Evolutionary conservation across 2,113 vertebrate genomes (phyloP).

Genomic region (Benitochromis conjunctus): DNA sequence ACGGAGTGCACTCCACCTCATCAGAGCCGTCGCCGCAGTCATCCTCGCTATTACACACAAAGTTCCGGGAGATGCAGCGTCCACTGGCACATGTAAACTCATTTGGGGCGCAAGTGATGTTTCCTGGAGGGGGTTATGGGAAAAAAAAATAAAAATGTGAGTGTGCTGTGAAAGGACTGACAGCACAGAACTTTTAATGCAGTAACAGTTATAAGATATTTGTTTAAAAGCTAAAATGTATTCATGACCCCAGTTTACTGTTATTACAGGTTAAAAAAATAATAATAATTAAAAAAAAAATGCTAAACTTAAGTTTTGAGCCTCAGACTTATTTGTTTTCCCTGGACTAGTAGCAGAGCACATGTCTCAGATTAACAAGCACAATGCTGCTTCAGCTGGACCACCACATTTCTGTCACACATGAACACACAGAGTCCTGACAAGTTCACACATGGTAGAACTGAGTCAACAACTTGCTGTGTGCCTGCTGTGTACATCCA

Average conservation of each 20-base stretch:
- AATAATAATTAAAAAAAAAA: neutral
- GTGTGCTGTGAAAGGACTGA: neutral
- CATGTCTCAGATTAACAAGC: neutral
- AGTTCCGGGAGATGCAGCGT: constrained; percentile 89
- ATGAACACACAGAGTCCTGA: neutral
- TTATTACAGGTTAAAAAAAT: neutral
- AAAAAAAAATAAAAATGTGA: neutral
- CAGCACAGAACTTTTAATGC: neutral
- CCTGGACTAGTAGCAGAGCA: neutral
- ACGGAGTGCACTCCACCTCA: constrained; percentile 82
- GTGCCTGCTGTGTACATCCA: neutral
- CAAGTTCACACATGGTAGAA: neutral
- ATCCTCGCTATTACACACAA: constrained; percentile 93
- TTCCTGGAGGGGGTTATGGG: constrained; percentile 68
- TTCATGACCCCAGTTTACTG: neutral
- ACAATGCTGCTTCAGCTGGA: neutral
- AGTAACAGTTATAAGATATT: neutral
- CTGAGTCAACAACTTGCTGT: neutral
- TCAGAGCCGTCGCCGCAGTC: constrained; percentile 92
- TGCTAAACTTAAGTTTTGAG: neutral
- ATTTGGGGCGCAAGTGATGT: constrained; percentile 85
- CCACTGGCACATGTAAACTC: constrained; percentile 93
- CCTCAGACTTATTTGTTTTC: neutral
- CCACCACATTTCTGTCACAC: neutral
- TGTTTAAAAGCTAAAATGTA: neutral